phyloP scores from a whole-genome alignment of 2,888 invertebrate genomes.

The Leptinotarsa juncta region DNA sequence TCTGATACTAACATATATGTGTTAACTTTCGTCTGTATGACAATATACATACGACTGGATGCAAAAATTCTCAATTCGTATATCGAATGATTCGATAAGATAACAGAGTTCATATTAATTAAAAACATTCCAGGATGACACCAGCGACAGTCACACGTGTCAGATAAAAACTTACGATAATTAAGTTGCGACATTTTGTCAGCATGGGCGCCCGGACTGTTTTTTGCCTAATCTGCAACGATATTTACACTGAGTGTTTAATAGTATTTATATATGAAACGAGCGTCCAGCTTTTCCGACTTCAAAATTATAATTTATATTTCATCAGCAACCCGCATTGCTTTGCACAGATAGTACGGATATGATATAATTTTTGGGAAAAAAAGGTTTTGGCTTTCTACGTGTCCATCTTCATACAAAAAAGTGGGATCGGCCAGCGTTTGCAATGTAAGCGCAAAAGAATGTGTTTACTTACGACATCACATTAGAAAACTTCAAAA shows the following conservation, averaged over 20 bases:
- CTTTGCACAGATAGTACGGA: too few relatives aligned
- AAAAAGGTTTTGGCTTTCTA: too few relatives aligned
- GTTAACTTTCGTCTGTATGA: neutral
- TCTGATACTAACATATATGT: neutral
- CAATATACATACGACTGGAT: neutral
- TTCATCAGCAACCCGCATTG: too few relatives aligned
- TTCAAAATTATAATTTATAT: too few relatives aligned
- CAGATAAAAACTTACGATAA: neutral
- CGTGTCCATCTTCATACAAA: too few relatives aligned
- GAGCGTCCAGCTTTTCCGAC: too few relatives aligned
- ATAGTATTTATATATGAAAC: neutral
- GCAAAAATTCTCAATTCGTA: neutral
- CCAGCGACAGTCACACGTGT: conserved; percentile 1
- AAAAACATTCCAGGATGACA: neutral
- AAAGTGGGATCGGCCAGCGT: too few relatives aligned
- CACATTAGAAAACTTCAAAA: too few relatives aligned
- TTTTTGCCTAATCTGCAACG: neutral
- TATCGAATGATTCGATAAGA: neutral
- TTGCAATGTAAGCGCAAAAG: too few relatives aligned
- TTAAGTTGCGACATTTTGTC: neutral
- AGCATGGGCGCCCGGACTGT: neutral
- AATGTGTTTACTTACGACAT: too few relatives aligned
- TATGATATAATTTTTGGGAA: too few relatives aligned
- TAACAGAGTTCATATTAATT: conserved; percentile 1
- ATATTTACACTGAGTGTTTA: neutral